phyloP scores from a whole-genome alignment of 92 coral and sea anemone species.

The Porites cylindrica region DNA sequence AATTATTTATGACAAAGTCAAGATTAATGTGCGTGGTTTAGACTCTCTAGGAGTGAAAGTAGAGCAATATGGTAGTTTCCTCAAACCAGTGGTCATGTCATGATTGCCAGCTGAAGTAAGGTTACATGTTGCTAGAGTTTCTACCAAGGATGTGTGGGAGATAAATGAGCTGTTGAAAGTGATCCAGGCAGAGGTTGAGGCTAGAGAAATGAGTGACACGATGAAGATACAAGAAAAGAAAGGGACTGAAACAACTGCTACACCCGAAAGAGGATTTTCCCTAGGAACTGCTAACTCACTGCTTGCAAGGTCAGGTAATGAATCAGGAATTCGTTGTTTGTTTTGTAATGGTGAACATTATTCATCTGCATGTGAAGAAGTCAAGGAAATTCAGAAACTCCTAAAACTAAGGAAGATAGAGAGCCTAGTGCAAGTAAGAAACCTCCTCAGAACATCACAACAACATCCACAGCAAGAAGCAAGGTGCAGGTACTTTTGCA shows the following conservation, averaged over 20 bases:
- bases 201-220: too few relatives aligned
- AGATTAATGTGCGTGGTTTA: too few relatives aligned
- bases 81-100: slow-evolving; percentile 58
- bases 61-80: slow-evolving; percentile 56
- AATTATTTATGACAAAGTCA: too few relatives aligned
- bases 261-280: too few relatives aligned
- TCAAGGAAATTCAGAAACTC: neutral
- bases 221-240: too few relatives aligned
- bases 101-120: slow-evolving; percentile 17
- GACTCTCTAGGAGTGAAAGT: slow-evolving; percentile 10
- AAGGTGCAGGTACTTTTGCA: too few relatives aligned
- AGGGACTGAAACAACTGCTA: too few relatives aligned
- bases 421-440: neutral
- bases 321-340: neutral
- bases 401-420: neutral
- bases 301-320: too few relatives aligned
- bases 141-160: slow-evolving; percentile 5
- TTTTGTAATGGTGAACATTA: neutral
- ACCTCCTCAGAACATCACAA: neutral
- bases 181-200: too few relatives aligned
- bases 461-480: too few relatives aligned
- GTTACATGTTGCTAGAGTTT: neutral
- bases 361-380: slow-evolving; percentile 10
- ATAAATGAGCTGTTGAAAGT: neutral
- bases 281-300: too few relatives aligned